Evolutionary conservation across 2,888 invertebrate species (phyloP), one percentile per base, ranked within the genome.

Genomic region (Drosophila acutilabella): DNA sequence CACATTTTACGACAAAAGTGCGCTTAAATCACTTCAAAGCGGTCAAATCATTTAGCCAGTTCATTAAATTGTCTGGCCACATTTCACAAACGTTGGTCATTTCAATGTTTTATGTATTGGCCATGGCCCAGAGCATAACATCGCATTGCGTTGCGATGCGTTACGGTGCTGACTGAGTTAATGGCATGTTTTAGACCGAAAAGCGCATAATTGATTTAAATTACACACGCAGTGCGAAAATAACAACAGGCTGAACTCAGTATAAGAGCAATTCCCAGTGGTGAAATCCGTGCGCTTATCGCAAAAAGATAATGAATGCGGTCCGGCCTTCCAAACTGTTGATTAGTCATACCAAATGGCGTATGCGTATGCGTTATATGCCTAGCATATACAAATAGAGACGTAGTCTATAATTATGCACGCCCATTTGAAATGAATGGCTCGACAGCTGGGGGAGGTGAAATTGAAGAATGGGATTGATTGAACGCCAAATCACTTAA

Each of bases 401-500:
- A 11, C 58, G 45, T 33, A 67, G 59, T 58, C 69, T 57, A 65
- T 75, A 87, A 82, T 87, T 87, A 78, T 82, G 68, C 30, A 60
- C 66, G 59, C 77, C 65, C 38, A 5, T 64, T 65, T 42, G 30
- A 11, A 59, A 30, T 30, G 30, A 8, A 30, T 6, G 30, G 7
- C 2, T 2, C 8, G 6, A 10, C 4, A n/a, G 23, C 0, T 33
- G 13, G 13, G 18, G 11, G 23, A 18, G n/a, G 11, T 16, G 18
- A 23, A 26, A 11, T 26, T 36, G 53, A 20, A 36, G 36, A 36
- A 36, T 36, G 36, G 65, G 59, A 68, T 79, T 85, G 88, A 83
- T 81, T 71, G 82, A 85, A 88, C 71, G 77, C 74, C 88, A 88
- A 85, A 77, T 81, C 80, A 88, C 83, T 83, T 88, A 83, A 85